Conservation (phyloP, 2,888 invertebrate species). For the Meganola albula region DNA sequence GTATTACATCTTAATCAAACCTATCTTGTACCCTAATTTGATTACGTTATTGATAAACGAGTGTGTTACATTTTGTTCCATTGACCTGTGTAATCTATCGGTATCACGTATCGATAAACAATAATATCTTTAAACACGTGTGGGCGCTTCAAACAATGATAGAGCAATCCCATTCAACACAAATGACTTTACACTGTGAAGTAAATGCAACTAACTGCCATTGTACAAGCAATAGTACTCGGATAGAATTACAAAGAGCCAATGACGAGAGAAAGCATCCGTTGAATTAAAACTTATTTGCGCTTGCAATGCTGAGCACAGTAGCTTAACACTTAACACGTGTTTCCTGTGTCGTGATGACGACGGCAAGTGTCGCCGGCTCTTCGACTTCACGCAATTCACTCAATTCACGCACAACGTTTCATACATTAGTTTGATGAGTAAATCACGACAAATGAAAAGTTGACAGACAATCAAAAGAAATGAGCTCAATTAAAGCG, state of each 20-base stretch:
- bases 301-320: conserved; percentile 25
- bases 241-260: conserved; percentile 12
- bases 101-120: no score
- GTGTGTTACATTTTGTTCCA: no score
- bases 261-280: conserved; percentile 19
- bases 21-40: no score
- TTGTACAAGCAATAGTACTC: no score
- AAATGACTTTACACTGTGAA: conserved; percentile 1
- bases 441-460: conserved; percentile 32
- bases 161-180: no score
- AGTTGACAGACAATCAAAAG: conserved; percentile 37
- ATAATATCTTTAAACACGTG: no score
- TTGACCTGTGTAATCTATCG: no score
- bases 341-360: conserved; percentile 33
- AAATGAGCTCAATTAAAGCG: conserved; percentile 34
- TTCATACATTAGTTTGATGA: conserved; percentile 16
- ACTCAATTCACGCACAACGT: conserved; percentile 18
- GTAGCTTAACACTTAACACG: conserved; percentile 25
- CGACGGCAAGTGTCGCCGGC: conserved; percentile 8
- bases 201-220: no score
- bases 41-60: no score
- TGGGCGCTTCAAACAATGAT: no score
- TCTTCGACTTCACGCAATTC: conserved; percentile 15
- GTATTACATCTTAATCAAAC: no score
- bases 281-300: conserved; percentile 21